phyloP scores from a whole-genome alignment of 2,797 vertebrate genomes.

The Echeneis naucrates region DNA sequence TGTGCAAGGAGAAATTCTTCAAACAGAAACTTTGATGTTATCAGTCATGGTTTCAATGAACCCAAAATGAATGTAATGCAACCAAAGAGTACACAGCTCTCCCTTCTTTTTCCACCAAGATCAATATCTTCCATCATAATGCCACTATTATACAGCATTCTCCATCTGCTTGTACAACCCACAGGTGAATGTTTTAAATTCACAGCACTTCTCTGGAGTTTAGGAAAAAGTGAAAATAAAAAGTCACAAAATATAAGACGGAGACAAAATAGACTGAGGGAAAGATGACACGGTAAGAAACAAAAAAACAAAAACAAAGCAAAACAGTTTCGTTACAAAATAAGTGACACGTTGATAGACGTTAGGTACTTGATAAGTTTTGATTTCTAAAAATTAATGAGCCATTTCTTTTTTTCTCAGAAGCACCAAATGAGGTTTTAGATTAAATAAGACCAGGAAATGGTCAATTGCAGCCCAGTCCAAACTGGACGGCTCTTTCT shows the following conservation, averaged over 20 bases:
- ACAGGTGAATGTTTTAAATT: conserved; percentile 3
- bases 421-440: too few species aligned
- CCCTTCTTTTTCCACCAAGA: background rate
- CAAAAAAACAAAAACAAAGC: background rate
- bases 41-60: conserved; percentile 2
- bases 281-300: background rate
- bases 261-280: background rate
- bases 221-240: background rate
- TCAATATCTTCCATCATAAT: conserved; percentile 14
- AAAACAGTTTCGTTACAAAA: conserved; percentile 5
- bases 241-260: background rate
- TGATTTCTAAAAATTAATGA: too few species aligned
- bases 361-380: too few species aligned
- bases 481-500: background rate
- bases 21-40: conserved; percentile 2
- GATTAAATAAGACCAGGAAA: background rate
- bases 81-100: background rate
- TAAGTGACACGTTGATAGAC: too few species aligned
- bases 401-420: too few species aligned
- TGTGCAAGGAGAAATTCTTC: conserved; percentile 8
- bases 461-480: background rate
- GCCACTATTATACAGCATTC: conserved; percentile 1
- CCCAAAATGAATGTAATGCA: conserved; percentile 6
- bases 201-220: conserved; percentile 9
- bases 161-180: conserved; percentile 4